A percentile compares a stretch with the other conserved stretches of the same genome.
Conservation (phyloP, 2,113 vertebrate genomes). For the Mobula hypostoma region DNA sequence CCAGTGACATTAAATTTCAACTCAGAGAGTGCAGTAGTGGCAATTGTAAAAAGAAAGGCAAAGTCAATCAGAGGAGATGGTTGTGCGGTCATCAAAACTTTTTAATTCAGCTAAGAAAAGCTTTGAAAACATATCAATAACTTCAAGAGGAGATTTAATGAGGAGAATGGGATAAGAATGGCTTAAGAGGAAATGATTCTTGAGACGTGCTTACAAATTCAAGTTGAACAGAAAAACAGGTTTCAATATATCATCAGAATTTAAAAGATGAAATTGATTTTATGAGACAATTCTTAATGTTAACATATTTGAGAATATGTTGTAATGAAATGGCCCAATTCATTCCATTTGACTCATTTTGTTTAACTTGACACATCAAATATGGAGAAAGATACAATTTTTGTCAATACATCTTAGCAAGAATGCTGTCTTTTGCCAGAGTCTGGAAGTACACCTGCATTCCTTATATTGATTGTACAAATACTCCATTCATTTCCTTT, state of each 20-base stretch:
- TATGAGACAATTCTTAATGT: neutral
- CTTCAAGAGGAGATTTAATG: neutral
- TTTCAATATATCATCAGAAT: neutral
- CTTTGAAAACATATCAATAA: neutral
- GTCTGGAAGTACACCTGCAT: neutral
- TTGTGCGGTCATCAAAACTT: neutral
- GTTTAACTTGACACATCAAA: neutral
- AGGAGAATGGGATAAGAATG: neutral
- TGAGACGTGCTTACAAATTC: neutral
- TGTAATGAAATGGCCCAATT: neutral
- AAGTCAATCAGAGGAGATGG: neutral
- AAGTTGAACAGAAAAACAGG: neutral
- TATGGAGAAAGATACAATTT: slow-evolving; percentile 17
- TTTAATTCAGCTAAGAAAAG: neutral
- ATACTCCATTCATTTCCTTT: neutral
- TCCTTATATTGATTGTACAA: neutral
- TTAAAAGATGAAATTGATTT: neutral
- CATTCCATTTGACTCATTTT: slow-evolving; percentile 13
- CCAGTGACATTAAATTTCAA: too few relatives aligned
- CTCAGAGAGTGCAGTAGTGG: neutral
- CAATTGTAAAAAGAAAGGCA: neutral
- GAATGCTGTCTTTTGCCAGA: neutral
- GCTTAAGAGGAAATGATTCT: neutral
- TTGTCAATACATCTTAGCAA: neutral
- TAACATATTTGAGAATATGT: neutral